A percentile compares a stretch with the other conserved stretches of the same genome.
Conservation (phyloP, 1,140 invertebrate species). For the Cotesia vestalis region DNA sequence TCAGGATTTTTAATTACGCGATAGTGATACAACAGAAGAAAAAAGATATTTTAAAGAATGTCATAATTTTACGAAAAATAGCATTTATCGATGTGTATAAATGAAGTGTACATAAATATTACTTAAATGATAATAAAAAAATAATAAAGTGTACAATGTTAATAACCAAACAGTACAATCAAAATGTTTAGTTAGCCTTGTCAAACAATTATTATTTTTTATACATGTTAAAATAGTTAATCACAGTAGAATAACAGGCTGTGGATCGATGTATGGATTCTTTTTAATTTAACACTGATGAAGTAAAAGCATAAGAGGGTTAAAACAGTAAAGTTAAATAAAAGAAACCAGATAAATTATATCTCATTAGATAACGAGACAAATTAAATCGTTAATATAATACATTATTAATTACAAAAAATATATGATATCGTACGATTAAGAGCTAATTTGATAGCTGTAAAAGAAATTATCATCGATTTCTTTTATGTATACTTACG, state of each 20-base stretch:
- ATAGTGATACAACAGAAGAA: background rate
- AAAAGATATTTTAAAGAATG: background rate
- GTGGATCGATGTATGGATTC: conserved; percentile 54
- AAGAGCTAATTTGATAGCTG: background rate
- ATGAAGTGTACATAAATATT: conserved; percentile 42
- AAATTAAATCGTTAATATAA: conserved; percentile 47
- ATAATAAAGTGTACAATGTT: conserved; percentile 2
- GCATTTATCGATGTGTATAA: conserved; percentile 42
- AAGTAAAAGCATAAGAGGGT: conserved; percentile 12
- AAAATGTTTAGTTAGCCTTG: no score
- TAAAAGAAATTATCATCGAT: background rate
- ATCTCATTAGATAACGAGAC: conserved; percentile 39
- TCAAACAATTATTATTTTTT: no score
- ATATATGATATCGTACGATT: background rate
- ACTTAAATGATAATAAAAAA: conserved; percentile 34
- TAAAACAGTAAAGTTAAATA: no score
- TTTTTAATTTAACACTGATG: conserved; percentile 46
- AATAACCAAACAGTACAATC: conserved; percentile 9
- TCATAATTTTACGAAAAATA: conserved; percentile 11
- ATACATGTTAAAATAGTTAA: conserved; percentile 13
- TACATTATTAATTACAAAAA: background rate
- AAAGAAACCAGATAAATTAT: conserved; percentile 7
- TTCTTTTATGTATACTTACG: background rate
- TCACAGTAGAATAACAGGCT: conserved; percentile 18
- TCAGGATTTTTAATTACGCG: background rate